phyloP scores from a whole-genome alignment of 2,888 invertebrate genomes.

The Dicycla oo region DNA sequence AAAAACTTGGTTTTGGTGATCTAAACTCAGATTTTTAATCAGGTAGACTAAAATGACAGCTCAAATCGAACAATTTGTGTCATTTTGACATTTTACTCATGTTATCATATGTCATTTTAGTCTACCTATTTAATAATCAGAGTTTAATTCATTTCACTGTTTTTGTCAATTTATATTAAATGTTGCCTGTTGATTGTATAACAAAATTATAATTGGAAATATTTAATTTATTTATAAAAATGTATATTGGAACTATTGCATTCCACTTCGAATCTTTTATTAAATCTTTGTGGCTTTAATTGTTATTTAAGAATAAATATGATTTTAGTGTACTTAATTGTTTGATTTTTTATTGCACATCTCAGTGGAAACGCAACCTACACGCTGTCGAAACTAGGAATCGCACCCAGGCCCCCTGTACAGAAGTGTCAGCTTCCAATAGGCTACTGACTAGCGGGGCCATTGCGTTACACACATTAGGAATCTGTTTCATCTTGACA shows the following conservation, averaged over 20 bases:
- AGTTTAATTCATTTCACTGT: constrained; percentile 1
- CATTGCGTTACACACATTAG: no score
- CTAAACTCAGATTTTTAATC: no score
- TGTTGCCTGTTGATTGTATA: constrained; percentile 22
- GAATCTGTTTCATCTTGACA: no score
- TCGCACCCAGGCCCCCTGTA: not conserved
- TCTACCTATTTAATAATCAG: no score
- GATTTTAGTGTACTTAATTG: constrained; percentile 16
- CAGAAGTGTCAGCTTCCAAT: not conserved
- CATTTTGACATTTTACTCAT: no score
- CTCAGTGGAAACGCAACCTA: not conserved
- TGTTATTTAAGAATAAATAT: constrained; percentile 54
- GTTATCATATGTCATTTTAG: no score
- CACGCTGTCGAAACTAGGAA: not conserved
- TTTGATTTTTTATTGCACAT: constrained; percentile 26
- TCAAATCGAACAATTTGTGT: no score
- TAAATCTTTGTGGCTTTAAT: constrained; percentile 62
- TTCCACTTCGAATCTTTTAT: constrained; percentile 63
- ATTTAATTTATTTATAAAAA: constrained; percentile 37
- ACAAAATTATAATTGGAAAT: constrained; percentile 31
- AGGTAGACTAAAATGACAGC: no score
- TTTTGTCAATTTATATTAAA: constrained; percentile 22
- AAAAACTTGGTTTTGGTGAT: not conserved
- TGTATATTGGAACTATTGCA: constrained; percentile 58
- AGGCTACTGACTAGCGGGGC: no score